Evolutionary conservation across 2,888 invertebrate genomes (phyloP), one percentile per base, ranked within the genome.

Genomic region (Oxycera nigricornis): DNA sequence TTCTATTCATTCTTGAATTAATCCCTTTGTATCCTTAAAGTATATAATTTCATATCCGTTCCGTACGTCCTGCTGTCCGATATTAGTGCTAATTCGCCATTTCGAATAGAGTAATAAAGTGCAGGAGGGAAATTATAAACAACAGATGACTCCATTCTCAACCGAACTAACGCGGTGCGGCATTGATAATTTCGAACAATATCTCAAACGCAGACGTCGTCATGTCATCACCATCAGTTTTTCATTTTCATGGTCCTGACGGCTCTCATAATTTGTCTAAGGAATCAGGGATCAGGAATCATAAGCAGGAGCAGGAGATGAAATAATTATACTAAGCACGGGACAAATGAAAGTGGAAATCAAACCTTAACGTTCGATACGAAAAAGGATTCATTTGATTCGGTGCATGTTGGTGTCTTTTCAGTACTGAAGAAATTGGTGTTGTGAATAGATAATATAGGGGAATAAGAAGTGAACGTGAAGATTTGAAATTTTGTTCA

Each of bases 231-330:
- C 73, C 75, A 75, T 75, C 75, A 62, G 73, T 73, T 73, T 73
- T 65, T 31, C 75, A 75, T 73, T 75, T 73, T 31, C 70, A 52
- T 31, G 30, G 28, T 73, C 65, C 26, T 57, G 39, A 73, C 61
- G 70, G 73, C 50, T 75, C 62, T 59, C 52, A 61, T 75, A 75
- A 75, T 75, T 75, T 75, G 75, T 75, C 75, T 52, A 55, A 31
- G 52, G 55, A 55, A 28, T 17, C 6, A 31, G 30, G 28, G 55
- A 31, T 65, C 65, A 31, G n/a, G 11, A 70, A 30, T 6, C 20
- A 55, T n/a, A 50, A 55, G 39, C 14, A 20, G 52, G 35, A 30
- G 70, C 30, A 55, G 14, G 41, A 24, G 41, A 30, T 14, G 30
- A 59, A 59, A 59, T 59, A 59, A 59, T 59, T 22, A 59, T 2